Conservation (phyloP, 2,797 vertebrate species). For the Scolopax bukidnonensis region DNA sequence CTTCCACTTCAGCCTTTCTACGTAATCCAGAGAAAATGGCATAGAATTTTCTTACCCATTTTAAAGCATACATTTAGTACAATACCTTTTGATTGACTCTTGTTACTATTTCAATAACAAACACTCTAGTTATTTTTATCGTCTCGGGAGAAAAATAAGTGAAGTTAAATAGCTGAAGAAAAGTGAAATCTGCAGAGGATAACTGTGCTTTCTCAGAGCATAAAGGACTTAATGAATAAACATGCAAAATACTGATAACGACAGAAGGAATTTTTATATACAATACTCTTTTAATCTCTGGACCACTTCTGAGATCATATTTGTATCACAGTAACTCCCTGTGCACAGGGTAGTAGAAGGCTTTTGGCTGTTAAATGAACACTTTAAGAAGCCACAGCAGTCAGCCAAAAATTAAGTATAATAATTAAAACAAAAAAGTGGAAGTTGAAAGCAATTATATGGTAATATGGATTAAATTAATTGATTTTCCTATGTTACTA, state of each 20-base stretch:
- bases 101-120: not conserved
- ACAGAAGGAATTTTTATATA: not conserved
- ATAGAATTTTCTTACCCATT: not conserved
- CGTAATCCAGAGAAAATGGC: not conserved
- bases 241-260: not conserved
- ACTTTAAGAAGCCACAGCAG: not conserved
- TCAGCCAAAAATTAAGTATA: not conserved
- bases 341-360: not conserved
- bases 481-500: not conserved
- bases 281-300: not conserved
- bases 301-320: not conserved
- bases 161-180: not conserved
- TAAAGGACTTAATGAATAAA: not conserved
- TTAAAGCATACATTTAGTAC: not conserved
- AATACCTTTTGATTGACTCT: not conserved
- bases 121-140: not conserved
- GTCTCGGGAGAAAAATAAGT: not conserved
- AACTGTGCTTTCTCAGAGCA: not conserved
- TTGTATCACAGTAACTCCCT: not conserved
- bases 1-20: not conserved
- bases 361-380: not conserved
- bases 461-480: not conserved
- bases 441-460: not conserved
- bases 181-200: not conserved
- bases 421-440: not conserved